Evolutionary conservation across 1,140 invertebrate species (phyloP).

Genomic region (Drosophila rufa): DNA sequence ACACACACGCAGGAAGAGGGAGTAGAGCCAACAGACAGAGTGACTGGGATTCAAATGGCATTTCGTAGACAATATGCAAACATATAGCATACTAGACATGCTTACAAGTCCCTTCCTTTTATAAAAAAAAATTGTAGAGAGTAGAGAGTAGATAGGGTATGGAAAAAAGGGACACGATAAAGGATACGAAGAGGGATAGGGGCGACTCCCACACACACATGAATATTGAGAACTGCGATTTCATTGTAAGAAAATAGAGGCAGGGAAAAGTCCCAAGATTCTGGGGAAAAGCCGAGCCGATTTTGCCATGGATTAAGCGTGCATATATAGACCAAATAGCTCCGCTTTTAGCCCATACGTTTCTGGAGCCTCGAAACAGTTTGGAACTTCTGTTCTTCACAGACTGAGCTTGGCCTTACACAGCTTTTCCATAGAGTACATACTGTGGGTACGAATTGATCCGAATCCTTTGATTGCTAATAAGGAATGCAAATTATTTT

Average conservation of each 20-base stretch:
- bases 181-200: not conserved
- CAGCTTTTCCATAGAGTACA: not conserved
- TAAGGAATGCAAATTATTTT: not conserved
- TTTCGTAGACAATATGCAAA: conserved; percentile 80
- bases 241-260: conserved; percentile 31
- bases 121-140: not conserved
- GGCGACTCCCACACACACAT: conserved; percentile 2
- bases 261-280: conserved; percentile 3
- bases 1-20: conserved; percentile 1
- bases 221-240: conserved; percentile 53
- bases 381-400: not conserved
- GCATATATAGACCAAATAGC: conserved; percentile 3
- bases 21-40: conserved; percentile 24
- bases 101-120: conserved; percentile 8
- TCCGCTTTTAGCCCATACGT: conserved; percentile 4
- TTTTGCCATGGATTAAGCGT: conserved; percentile 20
- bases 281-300: conserved; percentile 2
- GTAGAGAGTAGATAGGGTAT: no score
- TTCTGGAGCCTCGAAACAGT: not conserved
- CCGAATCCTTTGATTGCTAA: no score
- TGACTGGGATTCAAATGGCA: conserved; percentile 71
- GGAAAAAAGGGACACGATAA: not conserved
- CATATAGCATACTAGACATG: conserved; percentile 73
- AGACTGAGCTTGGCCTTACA: not conserved
- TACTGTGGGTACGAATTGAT: not conserved